phyloP scores from a whole-genome alignment of 2,888 invertebrate genomes.

The Molanna angustata region DNA sequence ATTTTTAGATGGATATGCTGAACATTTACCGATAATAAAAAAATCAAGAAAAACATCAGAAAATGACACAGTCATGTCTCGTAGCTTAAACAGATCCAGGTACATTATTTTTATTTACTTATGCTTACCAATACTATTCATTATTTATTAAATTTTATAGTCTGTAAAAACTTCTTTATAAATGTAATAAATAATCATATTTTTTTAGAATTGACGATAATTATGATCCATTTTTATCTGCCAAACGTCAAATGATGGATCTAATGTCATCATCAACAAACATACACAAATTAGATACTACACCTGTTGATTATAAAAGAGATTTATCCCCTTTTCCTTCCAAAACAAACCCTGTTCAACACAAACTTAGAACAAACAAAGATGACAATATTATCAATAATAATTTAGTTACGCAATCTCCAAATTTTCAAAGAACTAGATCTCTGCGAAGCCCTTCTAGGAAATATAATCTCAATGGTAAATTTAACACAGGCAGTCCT shows the following conservation, averaged over 20 bases:
- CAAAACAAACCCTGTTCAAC: conserved; percentile 40
- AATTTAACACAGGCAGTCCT: conserved; percentile 30
- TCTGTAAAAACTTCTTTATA: background rate
- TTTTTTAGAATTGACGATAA: conserved; percentile 51
- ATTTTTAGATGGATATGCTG: conserved; percentile 19
- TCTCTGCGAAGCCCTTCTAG: conserved; percentile 50
- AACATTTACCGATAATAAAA: conserved; percentile 28
- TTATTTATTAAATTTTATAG: background rate
- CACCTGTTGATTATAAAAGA: conserved; percentile 45
- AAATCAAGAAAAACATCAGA: conserved; percentile 16
- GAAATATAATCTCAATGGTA: conserved; percentile 40
- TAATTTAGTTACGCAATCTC: conserved; percentile 52
- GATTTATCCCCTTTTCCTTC: conserved; percentile 29
- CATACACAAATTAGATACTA: conserved; percentile 46
- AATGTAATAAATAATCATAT: background rate
- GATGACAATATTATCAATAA: conserved; percentile 52
- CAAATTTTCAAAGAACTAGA: conserved; percentile 52
- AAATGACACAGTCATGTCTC: conserved; percentile 35
- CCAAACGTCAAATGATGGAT: conserved; percentile 79
- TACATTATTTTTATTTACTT: conserved; percentile 5
- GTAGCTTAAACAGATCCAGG: conserved; percentile 31
- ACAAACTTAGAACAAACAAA: conserved; percentile 46
- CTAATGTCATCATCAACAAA: conserved; percentile 67
- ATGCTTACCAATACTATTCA: background rate
- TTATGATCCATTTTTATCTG: conserved; percentile 77